Evolutionary conservation across 2,113 vertebrate genomes (phyloP), one percentile per base, ranked within the genome.

Genomic region (Zosterops pallidus): DNA sequence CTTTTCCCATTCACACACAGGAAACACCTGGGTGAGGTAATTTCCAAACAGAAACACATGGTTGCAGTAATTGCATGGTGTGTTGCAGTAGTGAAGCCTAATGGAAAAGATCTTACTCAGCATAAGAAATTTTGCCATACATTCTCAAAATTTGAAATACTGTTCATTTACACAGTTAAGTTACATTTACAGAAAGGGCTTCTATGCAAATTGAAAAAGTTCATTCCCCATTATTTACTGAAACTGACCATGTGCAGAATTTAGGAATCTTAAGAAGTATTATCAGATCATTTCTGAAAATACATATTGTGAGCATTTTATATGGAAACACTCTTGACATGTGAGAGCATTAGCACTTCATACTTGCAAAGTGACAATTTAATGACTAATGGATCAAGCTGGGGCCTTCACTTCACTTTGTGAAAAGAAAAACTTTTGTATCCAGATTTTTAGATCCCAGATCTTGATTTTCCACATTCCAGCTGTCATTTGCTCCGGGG

Each of bases 401-500:
- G 55, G 28, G n/a, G 47, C 28, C 50, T 74, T 88, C 53, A 31
- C 12, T 72, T 89, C 74, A 25, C 47, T 93, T 35, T 86, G 80
- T 56, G 86, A 86, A 74, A 92, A 94, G 55, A 67, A 89, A 94
- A 88, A 41, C 17, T 39, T 70, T 90, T 52, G 24, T 44, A 77
- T 75, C 31, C 80, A 81, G 47, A 93, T n/a, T 94, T 90, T 67
- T 42, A 88, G 39, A 86, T 96, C 47, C 83, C 44, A 52, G 76
- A 56, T 71, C 64, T 63, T 81, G 26, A 71, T 92, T 67, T 92
- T 74, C 59, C 4, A 12, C 90, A 93, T 80, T 95, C 90, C 87
- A 93, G 78, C 78, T 94, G 80, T 86, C 76, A 75, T 65, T 94
- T 78, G 80, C 89, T 92, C 83, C 3, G 0, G 4, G 69, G 89